Evolutionary conservation across 2,888 invertebrate species (phyloP).

Genomic region (Notocelia uddmanniana): DNA sequence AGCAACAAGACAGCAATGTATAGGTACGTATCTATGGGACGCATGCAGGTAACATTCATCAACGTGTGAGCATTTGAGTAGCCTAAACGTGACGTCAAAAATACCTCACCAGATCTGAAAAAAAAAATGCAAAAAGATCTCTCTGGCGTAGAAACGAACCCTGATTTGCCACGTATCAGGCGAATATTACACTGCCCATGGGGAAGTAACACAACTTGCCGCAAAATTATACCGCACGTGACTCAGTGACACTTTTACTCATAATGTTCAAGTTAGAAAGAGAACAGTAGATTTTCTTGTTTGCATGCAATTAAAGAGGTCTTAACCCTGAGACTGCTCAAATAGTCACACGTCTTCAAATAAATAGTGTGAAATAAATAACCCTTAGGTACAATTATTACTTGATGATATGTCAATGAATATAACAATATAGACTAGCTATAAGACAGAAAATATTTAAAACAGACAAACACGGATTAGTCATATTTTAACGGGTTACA

Average conservation of each 20-base stretch:
- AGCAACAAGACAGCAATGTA: constrained; percentile 63
- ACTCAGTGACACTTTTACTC: not conserved
- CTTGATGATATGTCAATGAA: constrained; percentile 78
- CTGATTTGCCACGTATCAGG: too few relatives aligned
- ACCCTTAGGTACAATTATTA: constrained; percentile 49
- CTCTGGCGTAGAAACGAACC: too few relatives aligned
- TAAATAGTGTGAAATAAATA: constrained; percentile 46
- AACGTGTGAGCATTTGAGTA: constrained; percentile 7
- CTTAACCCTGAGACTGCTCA: constrained; percentile 3
- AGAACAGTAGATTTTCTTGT: too few relatives aligned
- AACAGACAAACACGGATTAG: constrained; percentile 17
- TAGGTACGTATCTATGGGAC: constrained; percentile 36
- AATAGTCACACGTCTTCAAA: constrained; percentile 8
- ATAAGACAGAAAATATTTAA: constrained; percentile 6
- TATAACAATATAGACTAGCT: constrained; percentile 60
- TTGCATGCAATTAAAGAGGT: not conserved
- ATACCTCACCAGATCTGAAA: not conserved
- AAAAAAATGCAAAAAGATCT: too few relatives aligned
- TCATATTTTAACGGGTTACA: not conserved
- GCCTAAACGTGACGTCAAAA: not conserved
- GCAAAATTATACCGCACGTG: not conserved
- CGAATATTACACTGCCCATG: too few relatives aligned
- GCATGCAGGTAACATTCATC: constrained; percentile 29
- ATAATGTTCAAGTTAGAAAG: too few relatives aligned
- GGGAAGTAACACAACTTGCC: not conserved